phyloP scores from a whole-genome alignment of 2,888 invertebrate genomes.

The Cancer borealis region DNA sequence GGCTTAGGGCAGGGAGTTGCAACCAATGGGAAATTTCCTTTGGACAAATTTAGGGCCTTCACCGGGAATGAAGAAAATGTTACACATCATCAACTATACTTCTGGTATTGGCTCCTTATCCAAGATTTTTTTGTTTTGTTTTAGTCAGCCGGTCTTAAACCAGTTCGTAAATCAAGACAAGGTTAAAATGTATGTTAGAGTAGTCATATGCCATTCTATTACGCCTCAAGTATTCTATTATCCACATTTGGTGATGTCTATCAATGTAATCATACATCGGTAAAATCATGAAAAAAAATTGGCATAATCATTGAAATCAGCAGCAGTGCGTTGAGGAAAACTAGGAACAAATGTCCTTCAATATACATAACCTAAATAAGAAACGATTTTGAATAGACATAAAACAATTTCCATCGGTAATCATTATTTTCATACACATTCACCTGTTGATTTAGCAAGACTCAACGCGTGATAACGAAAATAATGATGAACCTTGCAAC shows the following conservation, averaged over 20 bases:
- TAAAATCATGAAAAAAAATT: neutral
- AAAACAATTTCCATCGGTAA: neutral
- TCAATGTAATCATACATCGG: neutral
- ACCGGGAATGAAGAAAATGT: neutral
- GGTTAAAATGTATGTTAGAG: neutral
- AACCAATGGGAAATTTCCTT: neutral
- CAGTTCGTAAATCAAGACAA: neutral
- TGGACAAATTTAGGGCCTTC: neutral
- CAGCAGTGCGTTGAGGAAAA: neutral
- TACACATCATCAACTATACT: conserved; percentile 4
- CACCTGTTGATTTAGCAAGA: neutral
- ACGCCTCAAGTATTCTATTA: neutral
- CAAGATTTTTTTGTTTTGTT: neutral
- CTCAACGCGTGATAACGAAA: neutral
- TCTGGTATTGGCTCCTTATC: neutral
- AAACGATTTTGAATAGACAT: neutral
- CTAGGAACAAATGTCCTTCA: neutral
- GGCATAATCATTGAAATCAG: neutral
- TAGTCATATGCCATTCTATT: neutral
- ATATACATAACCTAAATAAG: neutral
- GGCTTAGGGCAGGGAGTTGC: conserved; percentile 2
- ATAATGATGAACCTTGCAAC: neutral
- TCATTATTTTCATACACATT: neutral
- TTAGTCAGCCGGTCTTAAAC: neutral
- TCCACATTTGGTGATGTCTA: neutral